phyloP scores from a whole-genome alignment of 2,888 invertebrate species.

The Opisthograptis luteolata region DNA sequence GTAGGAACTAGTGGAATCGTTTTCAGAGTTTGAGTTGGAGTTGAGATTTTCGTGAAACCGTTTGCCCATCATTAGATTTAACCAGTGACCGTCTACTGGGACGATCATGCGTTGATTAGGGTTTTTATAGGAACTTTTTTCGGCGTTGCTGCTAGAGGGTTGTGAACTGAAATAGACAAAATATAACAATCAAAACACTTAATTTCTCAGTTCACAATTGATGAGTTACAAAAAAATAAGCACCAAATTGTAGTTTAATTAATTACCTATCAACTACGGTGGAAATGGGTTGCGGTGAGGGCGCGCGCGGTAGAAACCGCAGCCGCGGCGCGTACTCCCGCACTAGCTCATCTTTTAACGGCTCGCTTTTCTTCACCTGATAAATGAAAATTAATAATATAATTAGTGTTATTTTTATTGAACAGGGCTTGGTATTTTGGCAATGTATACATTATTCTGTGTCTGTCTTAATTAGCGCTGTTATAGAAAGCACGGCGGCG shows the following conservation, averaged over 20 bases:
- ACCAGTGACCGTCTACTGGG: slow-evolving; percentile 83
- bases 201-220: no score
- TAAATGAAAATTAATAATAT: not conserved
- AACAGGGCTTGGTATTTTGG: not conserved
- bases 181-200: not conserved
- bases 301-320: slow-evolving; percentile 66
- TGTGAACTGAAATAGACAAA: slow-evolving; percentile 65
- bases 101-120: slow-evolving; percentile 78
- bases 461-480: no score
- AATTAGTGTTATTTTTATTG: no score
- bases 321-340: slow-evolving; percentile 70
- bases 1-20: slow-evolving; percentile 82
- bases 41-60: slow-evolving; percentile 82
- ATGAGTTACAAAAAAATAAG: no score
- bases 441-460: no score
- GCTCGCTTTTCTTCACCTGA: slow-evolving; percentile 70
- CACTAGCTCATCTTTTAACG: slow-evolving; percentile 70
- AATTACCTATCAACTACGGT: slow-evolving; percentile 67
- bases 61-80: slow-evolving; percentile 86
- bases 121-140: slow-evolving; percentile 78
- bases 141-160: slow-evolving; percentile 78
- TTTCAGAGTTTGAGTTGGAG: slow-evolving; percentile 79
- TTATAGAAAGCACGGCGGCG: no score
- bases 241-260: not conserved
- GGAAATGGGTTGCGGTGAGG: slow-evolving; percentile 53